Conservation (phyloP, 2,888 invertebrate genomes). For the Dysmachus trigonus region DNA sequence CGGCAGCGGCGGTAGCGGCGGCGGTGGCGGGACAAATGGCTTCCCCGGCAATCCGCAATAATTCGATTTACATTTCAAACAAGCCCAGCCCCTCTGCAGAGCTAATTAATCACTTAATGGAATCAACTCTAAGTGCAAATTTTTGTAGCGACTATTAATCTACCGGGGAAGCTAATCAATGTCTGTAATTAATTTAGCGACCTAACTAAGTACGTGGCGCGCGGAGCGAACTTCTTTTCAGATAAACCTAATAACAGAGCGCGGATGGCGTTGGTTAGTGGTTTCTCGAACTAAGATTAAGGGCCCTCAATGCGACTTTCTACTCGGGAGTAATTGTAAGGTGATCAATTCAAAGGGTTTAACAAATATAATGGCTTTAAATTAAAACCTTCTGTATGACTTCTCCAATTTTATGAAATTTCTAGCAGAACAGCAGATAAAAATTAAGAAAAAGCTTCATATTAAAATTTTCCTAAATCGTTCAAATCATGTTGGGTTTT, state of each 20-base stretch:
- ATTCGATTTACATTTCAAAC: conserved; percentile 47
- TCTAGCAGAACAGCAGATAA: too few species aligned
- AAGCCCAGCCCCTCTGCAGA: conserved; percentile 7
- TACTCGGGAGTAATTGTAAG: too few species aligned
- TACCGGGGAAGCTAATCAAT: conserved; percentile 48
- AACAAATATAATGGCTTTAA: too few species aligned
- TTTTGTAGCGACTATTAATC: conserved; percentile 50
- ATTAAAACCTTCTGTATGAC: too few species aligned
- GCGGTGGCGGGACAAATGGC: conserved; percentile 21
- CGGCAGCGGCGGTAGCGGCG: too few species aligned
- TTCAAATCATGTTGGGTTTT: too few species aligned
- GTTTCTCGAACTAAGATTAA: not conserved
- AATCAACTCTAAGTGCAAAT: conserved; percentile 50
- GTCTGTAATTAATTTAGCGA: conserved; percentile 48
- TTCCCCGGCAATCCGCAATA: conserved; percentile 35
- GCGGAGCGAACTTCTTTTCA: not conserved
- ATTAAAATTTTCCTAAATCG: too few species aligned
- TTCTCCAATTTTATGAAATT: too few species aligned
- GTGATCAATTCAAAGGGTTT: too few species aligned
- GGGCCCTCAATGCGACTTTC: too few species aligned
- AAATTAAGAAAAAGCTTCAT: too few species aligned
- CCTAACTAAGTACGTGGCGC: conserved; percentile 8
- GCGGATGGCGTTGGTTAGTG: not conserved
- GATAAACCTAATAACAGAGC: not conserved
- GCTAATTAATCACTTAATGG: conserved; percentile 50